Base-by-base conservation (phyloP, 2,113 vertebrate genomes). In the Pipa parva region DNA sequence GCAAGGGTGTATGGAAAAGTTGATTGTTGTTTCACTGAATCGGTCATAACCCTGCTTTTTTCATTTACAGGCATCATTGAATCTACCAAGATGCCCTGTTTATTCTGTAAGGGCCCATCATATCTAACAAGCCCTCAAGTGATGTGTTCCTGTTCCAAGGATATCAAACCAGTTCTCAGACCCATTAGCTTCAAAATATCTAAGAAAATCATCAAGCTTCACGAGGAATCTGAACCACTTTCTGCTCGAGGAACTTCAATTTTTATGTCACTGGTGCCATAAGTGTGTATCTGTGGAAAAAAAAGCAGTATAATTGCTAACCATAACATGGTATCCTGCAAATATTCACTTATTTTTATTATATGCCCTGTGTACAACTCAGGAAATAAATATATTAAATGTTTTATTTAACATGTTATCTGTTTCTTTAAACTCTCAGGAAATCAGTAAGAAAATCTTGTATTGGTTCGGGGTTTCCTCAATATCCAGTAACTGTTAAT, bases 121-220 rank as follows among this genome's bases (percentile, higher is more conserved):
- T 62, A 71, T 10, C 31, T 28, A 6, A 26, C 15, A n/a, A 15
- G 18, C 59, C 55, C 59, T 13, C 42, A 64, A 17, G n/a, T 0
- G 12, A 48, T 66, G 2, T 1, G 25, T 2, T 17, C 21, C 56
- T 5, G 1, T 36, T 37, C 63, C 12, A 21, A 24, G 13, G 25
- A 20, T 24, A 10, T 22, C 22, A 69, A 50, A 29, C 33, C 13
- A 3, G 42, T 25, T 3, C 12, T 7, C 5, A 69, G 60, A 36
- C 18, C 65, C 15, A 21, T 51, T 29, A 24, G 48, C 12, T 52
- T 69, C 31, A 69, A 79, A 63, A 42, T 68, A 73, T 70, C 58
- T 73, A 73, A 59, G 33, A 55, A 29, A 27, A 39, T 29, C 20
- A 42, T n/a, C 73, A 74, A 15, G 57, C 28, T 21, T 10, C 63